A percentile compares a stretch with the other conserved stretches of the same genome.
Conservation (phyloP, 1,140 invertebrate genomes). For the Ceratosolen fusciceps region DNA sequence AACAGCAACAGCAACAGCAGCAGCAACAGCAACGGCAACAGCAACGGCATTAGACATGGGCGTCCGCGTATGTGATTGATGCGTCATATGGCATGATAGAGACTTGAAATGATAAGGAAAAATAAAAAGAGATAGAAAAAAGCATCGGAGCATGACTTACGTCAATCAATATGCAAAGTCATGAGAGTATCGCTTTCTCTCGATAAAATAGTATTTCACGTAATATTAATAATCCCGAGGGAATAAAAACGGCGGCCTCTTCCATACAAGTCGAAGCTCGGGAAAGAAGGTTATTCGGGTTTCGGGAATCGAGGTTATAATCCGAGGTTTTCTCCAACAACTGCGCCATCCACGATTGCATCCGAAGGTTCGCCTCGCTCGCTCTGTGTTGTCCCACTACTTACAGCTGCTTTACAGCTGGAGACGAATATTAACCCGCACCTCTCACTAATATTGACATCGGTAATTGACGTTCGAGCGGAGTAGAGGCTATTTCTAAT, state of each 20-base stretch:
- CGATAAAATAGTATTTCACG: background rate
- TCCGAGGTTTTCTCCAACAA: too few species aligned
- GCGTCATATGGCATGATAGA: too few species aligned
- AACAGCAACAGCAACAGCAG: too few species aligned
- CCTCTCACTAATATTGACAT: constrained; percentile 1
- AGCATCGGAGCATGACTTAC: background rate
- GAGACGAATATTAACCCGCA: background rate
- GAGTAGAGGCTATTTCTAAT: constrained; percentile 20
- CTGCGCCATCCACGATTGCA: background rate
- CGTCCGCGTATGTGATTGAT: background rate
- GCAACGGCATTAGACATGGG: too few species aligned
- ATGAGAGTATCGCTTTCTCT: background rate
- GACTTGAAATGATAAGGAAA: background rate
- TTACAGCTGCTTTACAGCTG: background rate
- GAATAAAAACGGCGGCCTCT: too few species aligned
- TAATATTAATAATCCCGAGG: background rate
- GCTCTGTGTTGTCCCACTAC: background rate
- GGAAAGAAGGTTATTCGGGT: background rate
- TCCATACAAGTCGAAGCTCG: too few species aligned
- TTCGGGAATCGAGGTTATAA: background rate
- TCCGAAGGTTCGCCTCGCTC: background rate
- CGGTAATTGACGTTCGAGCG: constrained; percentile 16
- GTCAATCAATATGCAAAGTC: background rate
- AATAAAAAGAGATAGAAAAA: constrained; percentile 8
- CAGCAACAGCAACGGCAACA: too few species aligned